phyloP scores from a whole-genome alignment of 2,113 vertebrate genomes.

The Pterocles gutturalis region DNA sequence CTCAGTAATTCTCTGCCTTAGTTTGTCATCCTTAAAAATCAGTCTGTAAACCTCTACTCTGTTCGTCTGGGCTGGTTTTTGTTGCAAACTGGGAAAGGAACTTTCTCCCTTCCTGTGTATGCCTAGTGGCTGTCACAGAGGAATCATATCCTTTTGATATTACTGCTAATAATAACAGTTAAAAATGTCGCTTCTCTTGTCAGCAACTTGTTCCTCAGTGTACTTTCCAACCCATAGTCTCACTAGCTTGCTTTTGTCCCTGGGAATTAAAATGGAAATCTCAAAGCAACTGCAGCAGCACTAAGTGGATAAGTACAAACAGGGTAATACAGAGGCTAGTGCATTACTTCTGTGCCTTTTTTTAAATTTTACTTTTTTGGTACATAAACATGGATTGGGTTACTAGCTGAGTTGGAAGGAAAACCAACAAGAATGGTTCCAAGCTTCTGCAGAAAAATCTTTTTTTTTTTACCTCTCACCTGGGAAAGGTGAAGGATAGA shows the following conservation, averaged over 20 bases:
- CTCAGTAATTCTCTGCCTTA: background rate
- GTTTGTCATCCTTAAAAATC: background rate
- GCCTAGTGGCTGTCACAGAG: background rate
- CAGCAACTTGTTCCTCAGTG: background rate
- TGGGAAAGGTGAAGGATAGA: background rate
- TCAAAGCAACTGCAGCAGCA: background rate
- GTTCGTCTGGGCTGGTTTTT: background rate
- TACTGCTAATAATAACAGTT: background rate
- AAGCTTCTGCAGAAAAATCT: background rate
- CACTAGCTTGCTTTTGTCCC: background rate
- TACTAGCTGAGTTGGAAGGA: background rate
- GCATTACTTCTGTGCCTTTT: background rate
- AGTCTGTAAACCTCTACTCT: background rate
- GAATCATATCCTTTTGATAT: background rate
- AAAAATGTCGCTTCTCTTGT: background rate
- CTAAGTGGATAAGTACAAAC: background rate
- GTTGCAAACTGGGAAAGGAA: background rate
- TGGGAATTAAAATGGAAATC: background rate
- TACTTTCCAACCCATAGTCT: background rate
- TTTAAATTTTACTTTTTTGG: background rate
- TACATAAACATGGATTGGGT: background rate
- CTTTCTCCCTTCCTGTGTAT: background rate
- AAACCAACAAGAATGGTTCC: background rate
- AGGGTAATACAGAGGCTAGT: background rate
- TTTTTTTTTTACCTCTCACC: background rate